These are phyloP conservation scores for Sinella curviseta DNA, from an alignment of 1,140 invertebrate species.

Conservation along the genomic window DNA sequence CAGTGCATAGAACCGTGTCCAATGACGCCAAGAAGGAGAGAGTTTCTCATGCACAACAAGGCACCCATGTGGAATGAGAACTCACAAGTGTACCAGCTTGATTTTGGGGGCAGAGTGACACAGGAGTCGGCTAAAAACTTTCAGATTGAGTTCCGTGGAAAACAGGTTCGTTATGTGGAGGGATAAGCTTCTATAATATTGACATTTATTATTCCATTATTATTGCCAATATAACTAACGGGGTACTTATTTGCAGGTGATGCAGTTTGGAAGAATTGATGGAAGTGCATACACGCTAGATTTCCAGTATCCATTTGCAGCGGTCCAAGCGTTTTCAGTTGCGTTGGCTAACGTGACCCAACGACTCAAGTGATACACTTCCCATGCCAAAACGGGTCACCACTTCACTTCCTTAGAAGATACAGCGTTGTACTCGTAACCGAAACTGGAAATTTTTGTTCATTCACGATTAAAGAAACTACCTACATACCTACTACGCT, in stretches of 20 bases:
- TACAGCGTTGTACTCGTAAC: background rate
- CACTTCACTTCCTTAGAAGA: background rate
- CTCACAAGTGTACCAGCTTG: conserved; percentile 97
- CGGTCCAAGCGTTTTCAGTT: conserved; percentile 96
- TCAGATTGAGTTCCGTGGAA: conserved; percentile 95
- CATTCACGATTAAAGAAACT: no score
- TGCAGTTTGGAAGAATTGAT: conserved; percentile 99
- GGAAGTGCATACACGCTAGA: conserved; percentile 97
- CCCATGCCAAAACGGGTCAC: background rate
- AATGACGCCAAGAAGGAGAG: conserved; percentile 62
- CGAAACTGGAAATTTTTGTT: no score
- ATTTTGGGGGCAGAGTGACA: conserved; percentile 98
- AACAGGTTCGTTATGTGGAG: conserved; percentile 72
- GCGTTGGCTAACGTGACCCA: conserved; percentile 98
- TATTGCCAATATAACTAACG: no score
- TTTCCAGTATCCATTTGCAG: conserved; percentile 98
- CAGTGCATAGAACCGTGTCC: conserved; percentile 51
- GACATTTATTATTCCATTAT: no score
- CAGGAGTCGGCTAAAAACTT: conserved; percentile 99
- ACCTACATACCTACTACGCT: no score
- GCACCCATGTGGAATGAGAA: conserved; percentile 99
- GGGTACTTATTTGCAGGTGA: conserved; percentile 76
- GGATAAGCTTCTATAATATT: background rate
- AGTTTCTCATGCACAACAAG: conserved; percentile 97
- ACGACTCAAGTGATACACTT: conserved; percentile 79